Percentiles rank a stretch among this genome's conserved stretches.
Evolutionary conservation across 2,888 invertebrate genomes (phyloP).

Genomic region (Mesorhabditis belari): DNA sequence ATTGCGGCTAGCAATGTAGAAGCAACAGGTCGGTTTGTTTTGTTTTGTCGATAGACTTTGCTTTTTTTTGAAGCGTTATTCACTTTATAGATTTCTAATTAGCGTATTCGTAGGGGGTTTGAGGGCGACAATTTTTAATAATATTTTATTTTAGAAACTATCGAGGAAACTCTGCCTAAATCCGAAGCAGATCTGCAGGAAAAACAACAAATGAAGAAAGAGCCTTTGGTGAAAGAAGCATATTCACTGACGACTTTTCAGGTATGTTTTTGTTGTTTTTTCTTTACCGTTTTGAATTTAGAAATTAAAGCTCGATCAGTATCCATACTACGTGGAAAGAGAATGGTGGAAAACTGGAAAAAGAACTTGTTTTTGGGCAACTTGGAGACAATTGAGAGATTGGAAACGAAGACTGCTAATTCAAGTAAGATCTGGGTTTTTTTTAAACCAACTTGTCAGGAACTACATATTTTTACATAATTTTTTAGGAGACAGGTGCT

Average conservation of each 20-base stretch:
- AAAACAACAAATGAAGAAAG: background rate
- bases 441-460: background rate
- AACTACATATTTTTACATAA: background rate
- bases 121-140: no score
- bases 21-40: no score
- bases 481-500: slow-evolving; percentile 60
- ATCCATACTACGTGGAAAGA: slow-evolving; percentile 41
- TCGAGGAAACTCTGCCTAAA: background rate
- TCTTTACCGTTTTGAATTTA: background rate
- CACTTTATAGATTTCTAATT: no score
- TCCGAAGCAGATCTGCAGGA: no score
- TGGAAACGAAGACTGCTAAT: slow-evolving; percentile 66
- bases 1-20: no score
- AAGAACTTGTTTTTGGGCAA: slow-evolving; percentile 63
- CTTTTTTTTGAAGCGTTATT: no score
- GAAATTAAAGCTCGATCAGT: background rate
- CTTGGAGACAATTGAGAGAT: slow-evolving; percentile 78
- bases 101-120: no score
- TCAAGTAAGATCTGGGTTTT: background rate
- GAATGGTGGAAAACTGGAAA: slow-evolving; percentile 52
- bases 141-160: background rate
- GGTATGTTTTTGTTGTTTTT: no score
- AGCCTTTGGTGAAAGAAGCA: background rate
- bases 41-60: no score
- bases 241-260: no score